Evolutionary conservation across 2,797 vertebrate genomes (phyloP).

Genomic region (Sebastes iracundus): DNA sequence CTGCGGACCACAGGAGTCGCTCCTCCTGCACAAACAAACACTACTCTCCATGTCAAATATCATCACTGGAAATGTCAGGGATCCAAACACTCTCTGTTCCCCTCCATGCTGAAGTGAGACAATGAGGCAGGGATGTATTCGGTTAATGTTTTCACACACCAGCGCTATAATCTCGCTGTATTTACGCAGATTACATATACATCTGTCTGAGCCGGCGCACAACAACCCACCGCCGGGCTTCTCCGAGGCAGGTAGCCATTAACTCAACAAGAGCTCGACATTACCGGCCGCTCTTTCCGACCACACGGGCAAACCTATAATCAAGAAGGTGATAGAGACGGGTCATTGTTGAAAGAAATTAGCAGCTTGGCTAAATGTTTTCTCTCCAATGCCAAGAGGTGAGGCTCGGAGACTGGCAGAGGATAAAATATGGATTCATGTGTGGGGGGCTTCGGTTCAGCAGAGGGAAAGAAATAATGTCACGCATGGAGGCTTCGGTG

Average conservation of each 20-base stretch:
- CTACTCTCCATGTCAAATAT: constrained; percentile 39
- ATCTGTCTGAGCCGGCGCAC: background rate
- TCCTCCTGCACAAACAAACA: constrained; percentile 42
- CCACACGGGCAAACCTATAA: constrained; percentile 47
- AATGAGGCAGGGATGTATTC: background rate
- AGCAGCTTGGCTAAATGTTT: constrained; percentile 62
- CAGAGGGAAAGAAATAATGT: background rate
- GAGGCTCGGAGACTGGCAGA: background rate
- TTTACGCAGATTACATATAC: constrained; percentile 7
- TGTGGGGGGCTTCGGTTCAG: background rate
- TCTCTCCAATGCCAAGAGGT: constrained; percentile 35
- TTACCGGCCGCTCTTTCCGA: constrained; percentile 27
- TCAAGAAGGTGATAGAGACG: constrained; percentile 50
- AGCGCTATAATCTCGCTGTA: background rate
- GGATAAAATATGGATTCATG: constrained; percentile 25
- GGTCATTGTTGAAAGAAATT: constrained; percentile 50
- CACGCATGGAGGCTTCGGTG: background rate
- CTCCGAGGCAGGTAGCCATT: constrained; percentile 58
- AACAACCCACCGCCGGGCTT: background rate
- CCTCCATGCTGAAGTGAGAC: background rate
- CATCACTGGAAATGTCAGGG: constrained; percentile 48
- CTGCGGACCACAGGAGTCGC: constrained; percentile 41
- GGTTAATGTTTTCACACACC: constrained; percentile 6
- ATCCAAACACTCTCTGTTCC: background rate
- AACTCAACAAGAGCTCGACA: constrained; percentile 44